Evolutionary conservation across 2,888 invertebrate species (phyloP), one percentile per base, ranked within the genome.

Genomic region (Junonia oenone): DNA sequence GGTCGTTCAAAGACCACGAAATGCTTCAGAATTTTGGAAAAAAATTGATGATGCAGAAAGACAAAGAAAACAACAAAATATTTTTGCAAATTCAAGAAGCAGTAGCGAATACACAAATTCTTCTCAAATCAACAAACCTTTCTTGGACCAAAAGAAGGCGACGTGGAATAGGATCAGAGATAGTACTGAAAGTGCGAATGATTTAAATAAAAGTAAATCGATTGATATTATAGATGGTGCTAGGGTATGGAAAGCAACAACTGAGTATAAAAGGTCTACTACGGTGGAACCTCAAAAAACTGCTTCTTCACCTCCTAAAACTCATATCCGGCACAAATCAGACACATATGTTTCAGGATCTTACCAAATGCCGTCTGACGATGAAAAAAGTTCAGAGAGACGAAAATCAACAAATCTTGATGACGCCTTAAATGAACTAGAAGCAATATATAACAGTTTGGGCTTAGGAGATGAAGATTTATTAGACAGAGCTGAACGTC

Each of bases 381-480:
- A 91, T 51, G 91, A 91, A 65, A 85, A 83, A 65, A 76, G 71
- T 66, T 89, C 89, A 53, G 89, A 90, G 67, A 83, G 91, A 67
- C 84, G 93, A 65, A 95, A 94, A 77, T 95, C 95, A 2, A 93
- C 94, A 13, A 96, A 96, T 78, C 90, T 97, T 35, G 97, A 97
- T 73, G 97, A 97, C 72, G 97, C 97, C 51, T 91, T 98, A 17
- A 94, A 94, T 68, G 98, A 98, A 81, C 81, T 98, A 53, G 97
- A 98, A 88, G 95, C 95, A n/a, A 97, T 98, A 72, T 96, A 96
- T 74, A 95, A 96, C 68, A 97, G 96, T 68, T 91, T 98, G 55
- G 94, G 94, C n/a, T 87, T 97, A 49, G 95, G 94, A 0, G 97
- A 97, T 72, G 95, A 96, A 76, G 95, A 96, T 81, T 90, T 96